Evolutionary conservation across 2,888 invertebrate genomes (phyloP).

Genomic region (Cryptophagus acutangulus): DNA sequence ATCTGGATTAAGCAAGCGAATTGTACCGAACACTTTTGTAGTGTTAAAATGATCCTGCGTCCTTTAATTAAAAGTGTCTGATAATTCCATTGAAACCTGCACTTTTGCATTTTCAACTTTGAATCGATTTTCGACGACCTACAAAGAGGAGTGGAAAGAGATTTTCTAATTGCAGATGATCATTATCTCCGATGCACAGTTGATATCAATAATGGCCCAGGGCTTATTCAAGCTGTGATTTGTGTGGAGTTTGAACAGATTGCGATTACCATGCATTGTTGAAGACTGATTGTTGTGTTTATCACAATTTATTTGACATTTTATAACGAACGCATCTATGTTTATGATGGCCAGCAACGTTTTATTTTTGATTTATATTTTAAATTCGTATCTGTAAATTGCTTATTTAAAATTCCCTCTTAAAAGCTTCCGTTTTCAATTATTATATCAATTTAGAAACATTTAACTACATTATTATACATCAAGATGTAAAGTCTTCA

Average conservation of each 20-base stretch:
- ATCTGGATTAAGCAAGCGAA: background rate
- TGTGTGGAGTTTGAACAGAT: conserved; percentile 41
- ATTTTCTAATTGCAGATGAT: conserved; percentile 36
- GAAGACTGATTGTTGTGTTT: conserved; percentile 30
- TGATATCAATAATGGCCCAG: conserved; percentile 37
- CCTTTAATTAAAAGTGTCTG: background rate
- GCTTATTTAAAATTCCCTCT: too few relatives aligned
- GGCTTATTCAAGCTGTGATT: too few relatives aligned
- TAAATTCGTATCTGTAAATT: too few relatives aligned
- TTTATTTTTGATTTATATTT: too few relatives aligned
- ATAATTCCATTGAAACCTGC: conserved; percentile 2
- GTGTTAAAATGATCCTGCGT: background rate
- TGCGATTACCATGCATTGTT: conserved; percentile 39
- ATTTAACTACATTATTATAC: too few relatives aligned
- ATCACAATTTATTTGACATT: conserved; percentile 27
- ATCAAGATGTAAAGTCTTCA: too few relatives aligned
- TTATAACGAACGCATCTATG: too few relatives aligned
- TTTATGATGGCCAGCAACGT: too few relatives aligned
- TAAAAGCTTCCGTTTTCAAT: too few relatives aligned
- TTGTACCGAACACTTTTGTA: background rate
- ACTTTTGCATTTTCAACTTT: conserved; percentile 2
- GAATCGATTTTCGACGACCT: conserved; percentile 5
- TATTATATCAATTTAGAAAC: too few relatives aligned
- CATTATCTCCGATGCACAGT: conserved; percentile 37
- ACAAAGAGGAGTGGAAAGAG: conserved; percentile 9